Base-by-base conservation (phyloP, 2,797 vertebrate genomes). In the Fratercula arctica region DNA sequence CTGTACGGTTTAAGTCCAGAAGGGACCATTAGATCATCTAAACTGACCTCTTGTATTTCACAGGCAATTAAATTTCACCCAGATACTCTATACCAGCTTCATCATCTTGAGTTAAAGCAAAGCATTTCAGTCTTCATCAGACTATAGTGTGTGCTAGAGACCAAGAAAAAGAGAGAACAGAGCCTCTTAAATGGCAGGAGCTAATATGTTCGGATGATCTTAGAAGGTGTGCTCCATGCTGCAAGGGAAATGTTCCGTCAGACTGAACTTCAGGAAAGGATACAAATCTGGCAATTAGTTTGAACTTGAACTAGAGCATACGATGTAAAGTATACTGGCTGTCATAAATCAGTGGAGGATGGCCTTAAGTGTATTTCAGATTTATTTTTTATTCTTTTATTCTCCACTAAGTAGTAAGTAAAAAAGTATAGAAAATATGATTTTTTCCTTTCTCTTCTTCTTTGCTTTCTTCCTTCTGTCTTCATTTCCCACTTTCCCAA, bases 1-100 rank as follows among this genome's bases (percentile, higher is more conserved):
- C 13, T 63, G 43, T 73, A 16, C 12, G 63, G 78, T 87, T 91
- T 91, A 82, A 77, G 72, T 63, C 70, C 87, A 77, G 64, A 91
- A 93, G 81, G 72, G 91, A 95, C 81, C 33, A 63, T 85, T 90
- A 88, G 50, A 94, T 93, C 59, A 78, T 79, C 74, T 87, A 89
- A 91, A 89, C 37, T 82, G 81, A 89, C 81, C 59, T 75, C 24
- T 8, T 91, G 59, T 48, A 53, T 92, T 87, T 95, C 68, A 74
- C 59, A 83, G 35, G 48, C 39, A 80, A 93, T 95, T 91, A 93
- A 76, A 76, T 89, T 76, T 79, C 78, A 66, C 2, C 2, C 50
- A 69, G 56, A 73, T 66, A 79, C 16, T 79, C 81, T 59, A 33
- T 54, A 35, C 0, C 13, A 87, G 25, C 21, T 69, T 80, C 54